These are phyloP conservation scores for Sweltsa coloradensis DNA, from an alignment of 1,140 invertebrate species.

Conservation along the genomic window DNA sequence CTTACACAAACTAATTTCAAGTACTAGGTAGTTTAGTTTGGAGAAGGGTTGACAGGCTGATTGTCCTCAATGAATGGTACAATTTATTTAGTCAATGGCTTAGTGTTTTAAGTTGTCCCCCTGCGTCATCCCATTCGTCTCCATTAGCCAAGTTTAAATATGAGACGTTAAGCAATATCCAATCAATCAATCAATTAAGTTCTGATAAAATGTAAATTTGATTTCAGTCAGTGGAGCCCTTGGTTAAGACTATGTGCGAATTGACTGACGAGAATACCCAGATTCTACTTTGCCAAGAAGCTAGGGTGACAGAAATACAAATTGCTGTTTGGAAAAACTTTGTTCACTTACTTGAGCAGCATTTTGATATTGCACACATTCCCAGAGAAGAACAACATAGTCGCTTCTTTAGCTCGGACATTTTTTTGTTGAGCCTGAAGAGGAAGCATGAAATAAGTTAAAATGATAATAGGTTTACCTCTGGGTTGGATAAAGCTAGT, in stretches of 20 bases:
- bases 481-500: too few relatives aligned
- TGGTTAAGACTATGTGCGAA: slow-evolving; percentile 36
- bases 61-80: too few relatives aligned
- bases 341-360: slow-evolving; percentile 35
- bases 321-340: slow-evolving; percentile 27
- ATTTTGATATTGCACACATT: slow-evolving; percentile 32
- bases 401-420: slow-evolving; percentile 39
- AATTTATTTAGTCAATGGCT: too few relatives aligned
- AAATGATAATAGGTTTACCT: too few relatives aligned
- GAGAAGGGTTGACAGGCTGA: too few relatives aligned
- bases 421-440: slow-evolving; percentile 35
- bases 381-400: slow-evolving; percentile 38
- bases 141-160: not conserved
- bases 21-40: too few relatives aligned
- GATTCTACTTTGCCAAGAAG: slow-evolving; percentile 42
- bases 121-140: not conserved
- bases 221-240: slow-evolving; percentile 41
- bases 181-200: too few relatives aligned
- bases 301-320: slow-evolving; percentile 41
- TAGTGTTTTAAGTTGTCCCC: too few relatives aligned
- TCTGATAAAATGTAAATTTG: slow-evolving; percentile 10
- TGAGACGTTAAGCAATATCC: too few relatives aligned
- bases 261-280: slow-evolving; percentile 30
- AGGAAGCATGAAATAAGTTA: slow-evolving; percentile 21
- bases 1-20: too few relatives aligned